These are phyloP conservation scores for Erinaceus europaeus DNA, from an alignment of 2,113 vertebrate species.

Conservation along the genomic window DNA sequence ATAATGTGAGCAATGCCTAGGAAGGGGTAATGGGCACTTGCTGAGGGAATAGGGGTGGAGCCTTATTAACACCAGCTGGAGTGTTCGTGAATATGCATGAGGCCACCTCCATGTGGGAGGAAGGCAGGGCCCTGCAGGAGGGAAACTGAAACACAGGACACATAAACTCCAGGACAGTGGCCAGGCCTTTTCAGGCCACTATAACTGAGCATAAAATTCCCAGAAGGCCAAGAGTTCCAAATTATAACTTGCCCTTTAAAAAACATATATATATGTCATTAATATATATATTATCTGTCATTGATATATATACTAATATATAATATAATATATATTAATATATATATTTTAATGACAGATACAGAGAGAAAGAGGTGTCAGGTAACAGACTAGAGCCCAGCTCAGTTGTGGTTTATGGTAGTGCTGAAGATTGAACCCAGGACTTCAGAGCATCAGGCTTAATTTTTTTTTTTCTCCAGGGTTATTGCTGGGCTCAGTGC, in stretches of 20 bases:
- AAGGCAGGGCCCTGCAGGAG: neutral
- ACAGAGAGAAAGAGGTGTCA: too few species aligned
- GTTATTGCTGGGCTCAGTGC: too few species aligned
- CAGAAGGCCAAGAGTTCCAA: neutral
- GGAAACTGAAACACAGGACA: neutral
- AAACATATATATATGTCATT: too few species aligned
- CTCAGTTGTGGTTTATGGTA: too few species aligned
- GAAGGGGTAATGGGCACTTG: neutral
- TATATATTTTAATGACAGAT: too few species aligned
- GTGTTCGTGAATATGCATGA: neutral
- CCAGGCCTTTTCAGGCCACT: neutral
- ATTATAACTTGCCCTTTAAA: neutral
- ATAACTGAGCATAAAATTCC: neutral
- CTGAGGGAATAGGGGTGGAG: neutral
- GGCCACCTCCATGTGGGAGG: neutral
- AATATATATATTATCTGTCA: too few species aligned
- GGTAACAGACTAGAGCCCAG: too few species aligned
- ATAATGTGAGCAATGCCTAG: neutral
- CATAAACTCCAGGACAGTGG: neutral
- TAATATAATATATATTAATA: too few species aligned
- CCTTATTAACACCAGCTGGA: neutral
- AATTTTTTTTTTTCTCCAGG: too few species aligned
- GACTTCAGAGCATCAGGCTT: too few species aligned
- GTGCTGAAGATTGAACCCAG: too few species aligned
- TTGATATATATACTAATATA: too few species aligned